Evolutionary conservation across 2,888 invertebrate species (phyloP).

Genomic region (Erebia ligea): DNA sequence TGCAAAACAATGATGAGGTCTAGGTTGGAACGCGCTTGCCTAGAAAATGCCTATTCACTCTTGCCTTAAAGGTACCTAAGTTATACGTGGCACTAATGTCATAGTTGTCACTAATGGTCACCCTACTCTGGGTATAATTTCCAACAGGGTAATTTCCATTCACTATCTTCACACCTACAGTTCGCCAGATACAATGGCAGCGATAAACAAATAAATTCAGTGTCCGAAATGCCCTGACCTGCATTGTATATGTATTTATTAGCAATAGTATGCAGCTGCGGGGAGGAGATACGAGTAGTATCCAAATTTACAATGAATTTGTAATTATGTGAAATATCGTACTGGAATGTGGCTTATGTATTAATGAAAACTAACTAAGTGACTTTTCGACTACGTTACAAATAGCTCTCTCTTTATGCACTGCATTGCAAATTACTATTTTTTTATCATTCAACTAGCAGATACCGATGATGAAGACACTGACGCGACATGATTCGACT

Average conservation of each 20-base stretch:
- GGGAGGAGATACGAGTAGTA: slow-evolving; percentile 24
- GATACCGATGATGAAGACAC: too few species aligned
- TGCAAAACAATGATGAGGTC: too few species aligned
- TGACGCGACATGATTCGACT: too few species aligned
- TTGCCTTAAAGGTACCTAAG: too few species aligned
- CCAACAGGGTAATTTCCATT: slow-evolving; percentile 19
- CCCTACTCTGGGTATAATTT: not conserved
- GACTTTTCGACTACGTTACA: too few species aligned
- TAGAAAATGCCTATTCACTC: too few species aligned
- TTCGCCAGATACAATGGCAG: slow-evolving; percentile 19
- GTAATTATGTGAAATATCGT: slow-evolving; percentile 20
- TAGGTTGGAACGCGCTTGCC: too few species aligned
- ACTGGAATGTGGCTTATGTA: slow-evolving; percentile 12
- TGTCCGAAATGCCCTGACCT: slow-evolving; percentile 23
- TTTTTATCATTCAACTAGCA: too few species aligned
- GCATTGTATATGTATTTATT: slow-evolving; percentile 32
- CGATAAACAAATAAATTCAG: slow-evolving; percentile 29
- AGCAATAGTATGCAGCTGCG: slow-evolving; percentile 26
- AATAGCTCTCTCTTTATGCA: too few species aligned
- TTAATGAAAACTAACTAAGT: not conserved
- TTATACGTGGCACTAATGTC: too few species aligned
- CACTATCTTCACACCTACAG: slow-evolving; percentile 29
- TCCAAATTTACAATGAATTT: slow-evolving; percentile 27
- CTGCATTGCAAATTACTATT: too few species aligned
- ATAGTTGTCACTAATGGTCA: too few species aligned